Percentiles rank a stretch among this genome's conserved stretches.
These are phyloP conservation scores for Uropsilus gracilis DNA, from an alignment of 2,113 vertebrate species.

Conservation along the genomic window DNA sequence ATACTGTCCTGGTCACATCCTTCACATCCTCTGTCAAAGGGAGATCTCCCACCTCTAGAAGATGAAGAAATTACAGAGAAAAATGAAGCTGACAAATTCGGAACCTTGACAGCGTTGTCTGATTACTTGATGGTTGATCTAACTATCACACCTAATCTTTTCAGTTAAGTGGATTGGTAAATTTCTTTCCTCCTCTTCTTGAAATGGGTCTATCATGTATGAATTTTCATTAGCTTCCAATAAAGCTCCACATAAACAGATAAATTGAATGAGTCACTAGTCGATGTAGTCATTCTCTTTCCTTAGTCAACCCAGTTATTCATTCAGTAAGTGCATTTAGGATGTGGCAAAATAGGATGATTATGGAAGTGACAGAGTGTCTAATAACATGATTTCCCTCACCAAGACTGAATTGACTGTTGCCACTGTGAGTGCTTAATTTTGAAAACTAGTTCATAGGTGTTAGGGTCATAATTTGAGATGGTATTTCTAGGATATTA, in stretches of 20 bases:
- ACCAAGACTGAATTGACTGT: not conserved
- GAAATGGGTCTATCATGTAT: not conserved
- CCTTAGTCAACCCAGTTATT: not conserved
- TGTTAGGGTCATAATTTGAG: not conserved
- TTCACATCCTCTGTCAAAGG: not conserved
- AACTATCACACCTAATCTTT: not conserved
- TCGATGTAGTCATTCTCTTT: not conserved
- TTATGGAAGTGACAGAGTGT: not conserved
- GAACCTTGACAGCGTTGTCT: not conserved
- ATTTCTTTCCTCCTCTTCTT: not conserved
- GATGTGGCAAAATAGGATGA: not conserved
- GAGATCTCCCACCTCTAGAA: not conserved
- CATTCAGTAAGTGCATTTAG: not conserved
- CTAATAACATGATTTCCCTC: not conserved
- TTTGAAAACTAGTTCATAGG: not conserved
- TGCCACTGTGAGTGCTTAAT: not conserved
- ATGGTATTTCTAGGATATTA: not conserved
- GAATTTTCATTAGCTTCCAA: conserved; percentile 1
- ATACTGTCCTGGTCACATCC: not conserved
- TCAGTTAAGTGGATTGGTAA: not conserved
- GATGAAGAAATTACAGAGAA: not conserved
- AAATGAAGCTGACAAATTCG: not conserved
- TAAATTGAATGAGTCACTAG: not conserved
- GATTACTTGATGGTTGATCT: not conserved
- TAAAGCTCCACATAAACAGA: not conserved